Evolutionary conservation across 2,888 invertebrate species (phyloP).

Genomic region (Schizaphis graminum): DNA sequence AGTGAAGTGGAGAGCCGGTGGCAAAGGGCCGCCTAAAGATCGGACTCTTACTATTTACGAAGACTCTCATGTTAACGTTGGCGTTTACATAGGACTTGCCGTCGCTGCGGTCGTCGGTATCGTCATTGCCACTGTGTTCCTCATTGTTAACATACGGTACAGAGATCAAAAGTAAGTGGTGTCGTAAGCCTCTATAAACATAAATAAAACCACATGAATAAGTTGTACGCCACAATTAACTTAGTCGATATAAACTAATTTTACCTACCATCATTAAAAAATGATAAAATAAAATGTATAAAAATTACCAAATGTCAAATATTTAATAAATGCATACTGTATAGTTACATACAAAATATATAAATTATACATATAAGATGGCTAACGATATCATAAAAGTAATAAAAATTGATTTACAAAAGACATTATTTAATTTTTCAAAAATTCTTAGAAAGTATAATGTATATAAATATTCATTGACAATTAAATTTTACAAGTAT

Average conservation of each 20-base stretch:
- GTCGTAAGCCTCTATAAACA: neutral
- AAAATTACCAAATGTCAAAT: neutral
- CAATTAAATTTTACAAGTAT: neutral
- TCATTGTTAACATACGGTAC: constrained; percentile 94
- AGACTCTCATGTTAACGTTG: constrained; percentile 92
- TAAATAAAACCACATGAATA: neutral
- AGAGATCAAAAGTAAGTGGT: constrained; percentile 87
- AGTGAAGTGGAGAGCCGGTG: constrained; percentile 81
- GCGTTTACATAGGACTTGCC: constrained; percentile 91
- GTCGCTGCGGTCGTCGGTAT: constrained; percentile 91
- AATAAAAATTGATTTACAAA: neutral
- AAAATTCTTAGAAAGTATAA: neutral
- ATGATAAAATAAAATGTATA: neutral
- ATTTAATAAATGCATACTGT: neutral
- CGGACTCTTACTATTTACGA: constrained; percentile 89
- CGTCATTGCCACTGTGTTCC: constrained; percentile 89
- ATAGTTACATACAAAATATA: neutral
- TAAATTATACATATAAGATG: neutral
- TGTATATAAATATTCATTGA: neutral
- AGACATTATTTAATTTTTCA: neutral
- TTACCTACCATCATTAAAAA: neutral
- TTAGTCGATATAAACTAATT: neutral
- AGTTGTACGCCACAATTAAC: neutral
- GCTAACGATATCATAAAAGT: neutral
- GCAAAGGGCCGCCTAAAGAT: constrained; percentile 85